Evolutionary conservation across 2,888 invertebrate species (phyloP), one percentile per base, ranked within the genome.

Genomic region (Anticlea derivata): DNA sequence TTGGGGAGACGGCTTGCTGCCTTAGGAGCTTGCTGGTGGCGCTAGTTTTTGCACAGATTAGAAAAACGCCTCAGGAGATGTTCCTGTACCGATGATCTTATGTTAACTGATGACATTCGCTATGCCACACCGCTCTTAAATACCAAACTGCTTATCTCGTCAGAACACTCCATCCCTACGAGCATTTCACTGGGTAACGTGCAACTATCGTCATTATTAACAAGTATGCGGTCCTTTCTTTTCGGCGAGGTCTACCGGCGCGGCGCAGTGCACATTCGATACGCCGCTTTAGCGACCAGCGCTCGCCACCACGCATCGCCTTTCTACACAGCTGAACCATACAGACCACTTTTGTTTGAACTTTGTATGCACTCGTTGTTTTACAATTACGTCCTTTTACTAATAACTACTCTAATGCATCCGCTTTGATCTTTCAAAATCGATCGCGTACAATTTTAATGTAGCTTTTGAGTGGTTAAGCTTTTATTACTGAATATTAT

Each of bases 21-120:
- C 54, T 65, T 58, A 66, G 71, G 64, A 73, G 74, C 77, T 79
- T 71, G 73, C 73, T 75, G 63, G 62, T 52, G 46, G 60, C 51
- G 58, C 55, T 61, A 66, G 59, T 57, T 43, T 50, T 58, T 53
- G 41, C 38, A 73, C 73, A 62, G 61, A 65, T 70, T 68, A 66
- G 71, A 78, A 76, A 73, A 78, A 75, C 67, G 75, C 73, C 78
- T 66, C 69, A 66, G 74, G 85, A 86, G 88, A 87, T 88, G 88
- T 81, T 85, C 83, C 75, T 81, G 77, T 76, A 73, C 65, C 80
- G 73, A 82, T 70, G 82, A 75, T 82, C 80, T 81, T 57, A 78
- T 80, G 85, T 80, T 86, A 81, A 90, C 89, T 90, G 89, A 90
- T 90, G 89, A 86, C 83, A 88, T 87, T 89, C 85, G 79, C 83